These are phyloP conservation scores for Microtus oregoni DNA, from an alignment of 2,113 vertebrate genomes.

Conservation along the genomic window DNA sequence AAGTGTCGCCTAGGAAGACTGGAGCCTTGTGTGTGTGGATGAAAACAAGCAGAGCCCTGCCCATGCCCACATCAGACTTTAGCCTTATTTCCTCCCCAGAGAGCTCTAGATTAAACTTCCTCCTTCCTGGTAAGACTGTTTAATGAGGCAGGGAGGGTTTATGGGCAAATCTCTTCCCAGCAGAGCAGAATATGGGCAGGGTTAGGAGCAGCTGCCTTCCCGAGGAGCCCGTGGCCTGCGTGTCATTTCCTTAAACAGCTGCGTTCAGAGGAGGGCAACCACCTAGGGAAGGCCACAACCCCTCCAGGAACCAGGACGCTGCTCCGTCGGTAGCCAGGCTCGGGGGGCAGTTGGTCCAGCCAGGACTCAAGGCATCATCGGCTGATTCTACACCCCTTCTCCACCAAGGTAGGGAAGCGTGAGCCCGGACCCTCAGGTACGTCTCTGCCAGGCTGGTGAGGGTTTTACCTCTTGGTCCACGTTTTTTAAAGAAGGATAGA, in stretches of 20 bases:
- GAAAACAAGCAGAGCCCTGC: background rate
- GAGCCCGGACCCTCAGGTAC: conserved; percentile 58
- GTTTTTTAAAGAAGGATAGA: background rate
- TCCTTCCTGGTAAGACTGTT: conserved; percentile 70
- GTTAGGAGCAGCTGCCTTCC: background rate
- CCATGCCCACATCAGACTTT: background rate
- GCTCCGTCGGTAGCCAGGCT: no score
- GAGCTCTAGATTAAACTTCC: conserved; percentile 65
- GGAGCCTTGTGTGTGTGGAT: background rate
- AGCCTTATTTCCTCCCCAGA: conserved; percentile 53
- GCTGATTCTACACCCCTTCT: background rate
- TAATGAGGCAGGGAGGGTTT: conserved; percentile 40
- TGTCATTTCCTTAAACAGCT: background rate
- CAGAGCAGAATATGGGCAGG: conserved; percentile 8
- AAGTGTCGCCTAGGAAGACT: background rate
- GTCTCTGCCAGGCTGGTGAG: background rate
- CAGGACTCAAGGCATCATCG: background rate
- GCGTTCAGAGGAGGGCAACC: fast-evolving
- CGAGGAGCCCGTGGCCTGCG: fast-evolving
- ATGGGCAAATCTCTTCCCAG: background rate
- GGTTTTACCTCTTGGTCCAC: background rate
- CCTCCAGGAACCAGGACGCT: background rate
- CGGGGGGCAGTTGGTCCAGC: no score
- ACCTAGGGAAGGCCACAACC: background rate
- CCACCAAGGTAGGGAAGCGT: background rate